Evolutionary conservation across 2,797 vertebrate species (phyloP).

Genomic region (Lophotriccus pileatus): DNA sequence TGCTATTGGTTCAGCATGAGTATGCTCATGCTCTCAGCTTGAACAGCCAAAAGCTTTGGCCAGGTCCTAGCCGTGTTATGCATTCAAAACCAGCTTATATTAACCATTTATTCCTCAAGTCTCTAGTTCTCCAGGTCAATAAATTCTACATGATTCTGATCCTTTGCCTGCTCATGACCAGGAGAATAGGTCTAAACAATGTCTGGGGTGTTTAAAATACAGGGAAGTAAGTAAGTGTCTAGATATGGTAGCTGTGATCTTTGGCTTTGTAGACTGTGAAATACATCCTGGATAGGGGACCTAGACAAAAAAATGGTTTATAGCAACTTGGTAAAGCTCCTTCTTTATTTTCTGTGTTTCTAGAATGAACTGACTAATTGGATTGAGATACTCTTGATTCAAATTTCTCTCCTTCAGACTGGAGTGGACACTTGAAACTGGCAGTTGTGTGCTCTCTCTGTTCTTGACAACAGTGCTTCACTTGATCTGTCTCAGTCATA

Average conservation of each 20-base stretch:
- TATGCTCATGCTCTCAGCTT: neutral
- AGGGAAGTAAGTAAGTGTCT: neutral
- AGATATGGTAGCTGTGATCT: neutral
- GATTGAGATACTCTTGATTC: neutral
- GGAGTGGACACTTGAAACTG: neutral
- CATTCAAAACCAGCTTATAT: neutral
- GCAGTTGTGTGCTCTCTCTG: neutral
- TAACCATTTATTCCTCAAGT: neutral
- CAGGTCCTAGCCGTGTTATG: neutral
- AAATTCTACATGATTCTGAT: neutral
- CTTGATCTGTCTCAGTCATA: neutral
- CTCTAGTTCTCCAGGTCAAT: neutral
- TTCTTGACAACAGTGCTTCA: neutral
- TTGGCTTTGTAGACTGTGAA: neutral
- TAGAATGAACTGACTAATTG: neutral
- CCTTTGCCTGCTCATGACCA: neutral
- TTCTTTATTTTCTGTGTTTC: neutral
- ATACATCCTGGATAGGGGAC: neutral
- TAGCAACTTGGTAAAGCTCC: neutral
- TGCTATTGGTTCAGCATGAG: neutral
- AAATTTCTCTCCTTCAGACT: neutral
- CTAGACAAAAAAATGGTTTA: neutral
- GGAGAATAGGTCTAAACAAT: neutral
- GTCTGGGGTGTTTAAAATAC: neutral
- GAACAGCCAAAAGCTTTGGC: neutral